Conservation (phyloP, 1,140 invertebrate species). For the Drosophila subobscura region DNA sequence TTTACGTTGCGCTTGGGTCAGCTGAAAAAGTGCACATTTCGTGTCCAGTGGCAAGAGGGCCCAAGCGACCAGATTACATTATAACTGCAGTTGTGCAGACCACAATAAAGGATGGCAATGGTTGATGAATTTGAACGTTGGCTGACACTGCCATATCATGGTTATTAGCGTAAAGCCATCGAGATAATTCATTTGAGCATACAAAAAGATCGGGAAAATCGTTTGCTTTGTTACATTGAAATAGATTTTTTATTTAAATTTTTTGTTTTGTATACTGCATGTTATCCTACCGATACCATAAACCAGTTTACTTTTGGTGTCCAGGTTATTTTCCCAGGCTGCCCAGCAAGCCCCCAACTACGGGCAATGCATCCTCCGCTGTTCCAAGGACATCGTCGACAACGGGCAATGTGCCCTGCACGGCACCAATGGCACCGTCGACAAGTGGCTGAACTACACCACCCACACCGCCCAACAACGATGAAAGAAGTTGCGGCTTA, state of each 20-base stretch:
- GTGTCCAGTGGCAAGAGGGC: neutral
- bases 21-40: constrained; percentile 26
- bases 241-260: too few relatives aligned
- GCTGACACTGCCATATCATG: constrained; percentile 1
- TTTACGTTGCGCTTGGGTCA: constrained; percentile 45
- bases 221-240: too few relatives aligned
- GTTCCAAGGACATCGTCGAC: neutral
- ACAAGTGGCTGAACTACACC: too few relatives aligned
- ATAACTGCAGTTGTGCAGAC: constrained; percentile 55
- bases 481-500: constrained; percentile 2
- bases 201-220: too few relatives aligned
- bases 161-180: too few relatives aligned
- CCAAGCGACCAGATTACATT: constrained; percentile 32
- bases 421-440: neutral
- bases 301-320: too few relatives aligned
- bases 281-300: too few relatives aligned
- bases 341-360: too few relatives aligned
- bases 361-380: too few relatives aligned
- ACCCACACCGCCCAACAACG: constrained; percentile 23
- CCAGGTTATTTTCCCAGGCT: too few relatives aligned
- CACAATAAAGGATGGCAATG: constrained; percentile 24
- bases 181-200: too few relatives aligned
- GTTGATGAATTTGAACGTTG: constrained; percentile 43
- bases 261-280: too few relatives aligned
- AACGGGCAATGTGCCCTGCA: constrained; percentile 5